phyloP scores from a whole-genome alignment of 1,140 invertebrate species.

The Euborellia annulipes region DNA sequence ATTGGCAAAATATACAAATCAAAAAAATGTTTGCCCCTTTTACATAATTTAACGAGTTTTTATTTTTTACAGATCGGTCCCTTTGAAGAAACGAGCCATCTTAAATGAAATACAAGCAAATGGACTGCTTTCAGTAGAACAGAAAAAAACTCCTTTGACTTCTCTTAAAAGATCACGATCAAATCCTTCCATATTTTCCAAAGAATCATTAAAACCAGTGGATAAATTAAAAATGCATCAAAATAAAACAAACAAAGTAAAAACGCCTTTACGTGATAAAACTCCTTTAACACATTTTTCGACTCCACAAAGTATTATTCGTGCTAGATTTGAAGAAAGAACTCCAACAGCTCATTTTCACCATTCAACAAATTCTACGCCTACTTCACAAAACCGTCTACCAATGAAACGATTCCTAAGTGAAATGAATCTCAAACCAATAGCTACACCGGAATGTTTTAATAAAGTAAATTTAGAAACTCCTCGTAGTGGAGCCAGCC shows the following conservation, averaged over 20 bases:
- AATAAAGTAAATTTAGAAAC: constrained; percentile 35
- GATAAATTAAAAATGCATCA: constrained; percentile 21
- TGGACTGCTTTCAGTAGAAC: constrained; percentile 13
- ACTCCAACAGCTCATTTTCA: neutral
- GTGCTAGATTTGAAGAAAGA: neutral
- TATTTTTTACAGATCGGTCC: too few species aligned
- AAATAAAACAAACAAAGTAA: constrained; percentile 15
- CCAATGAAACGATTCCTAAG: constrained; percentile 25
- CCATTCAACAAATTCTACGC: neutral
- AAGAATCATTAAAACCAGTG: constrained; percentile 5
- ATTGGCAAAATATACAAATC: too few species aligned
- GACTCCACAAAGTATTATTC: constrained; percentile 17
- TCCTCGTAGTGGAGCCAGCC: constrained; percentile 25
- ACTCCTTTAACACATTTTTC: constrained; percentile 21
- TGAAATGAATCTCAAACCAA: constrained; percentile 20
- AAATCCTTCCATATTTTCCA: constrained; percentile 1
- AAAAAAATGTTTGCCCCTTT: too few species aligned
- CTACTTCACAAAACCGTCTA: constrained; percentile 13
- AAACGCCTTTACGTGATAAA: constrained; percentile 16
- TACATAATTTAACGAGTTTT: too few species aligned
- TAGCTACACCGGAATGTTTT: constrained; percentile 33
- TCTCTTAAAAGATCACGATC: constrained; percentile 4
- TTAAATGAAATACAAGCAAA: constrained; percentile 13
- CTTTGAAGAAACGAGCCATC: too few species aligned
- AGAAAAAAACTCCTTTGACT: constrained; percentile 11